These are phyloP conservation scores for Xestia ashworthii DNA, from an alignment of 2,888 invertebrate genomes.

Conservation along the genomic window DNA sequence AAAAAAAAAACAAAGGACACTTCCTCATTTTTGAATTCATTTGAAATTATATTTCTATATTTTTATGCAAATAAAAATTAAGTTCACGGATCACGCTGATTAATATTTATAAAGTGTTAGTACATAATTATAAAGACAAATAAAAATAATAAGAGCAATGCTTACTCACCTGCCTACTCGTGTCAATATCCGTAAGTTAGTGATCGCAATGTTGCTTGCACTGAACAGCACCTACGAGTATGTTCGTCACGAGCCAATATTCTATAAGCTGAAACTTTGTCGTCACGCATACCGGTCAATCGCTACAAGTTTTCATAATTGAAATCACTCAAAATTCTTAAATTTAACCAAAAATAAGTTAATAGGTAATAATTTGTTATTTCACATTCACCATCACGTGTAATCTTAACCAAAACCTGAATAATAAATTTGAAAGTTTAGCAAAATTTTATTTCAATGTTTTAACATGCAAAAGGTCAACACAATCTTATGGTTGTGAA, in stretches of 20 bases:
- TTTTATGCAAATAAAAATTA: not conserved
- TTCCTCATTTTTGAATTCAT: not conserved
- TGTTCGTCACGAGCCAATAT: not conserved
- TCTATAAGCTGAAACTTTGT: not conserved
- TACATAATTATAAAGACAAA: not conserved
- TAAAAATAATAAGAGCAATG: not conserved
- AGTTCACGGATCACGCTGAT: not conserved
- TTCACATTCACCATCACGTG: not conserved
- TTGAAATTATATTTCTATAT: not conserved
- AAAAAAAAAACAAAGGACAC: not conserved
- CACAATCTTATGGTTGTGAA: not conserved
- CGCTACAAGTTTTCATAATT: constrained; percentile 1
- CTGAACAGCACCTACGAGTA: not conserved
- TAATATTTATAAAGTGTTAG: not conserved
- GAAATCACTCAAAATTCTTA: not conserved
- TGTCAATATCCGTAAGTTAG: constrained; percentile 6
- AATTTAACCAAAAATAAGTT: not conserved
- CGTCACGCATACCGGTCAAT: not conserved
- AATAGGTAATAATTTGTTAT: not conserved
- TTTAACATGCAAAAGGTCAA: not conserved
- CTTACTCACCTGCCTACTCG: constrained; percentile 24
- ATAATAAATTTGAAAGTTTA: not conserved
- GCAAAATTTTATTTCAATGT: not conserved
- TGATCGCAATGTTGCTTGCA: not conserved
- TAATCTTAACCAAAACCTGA: not conserved